Evolutionary conservation across 2,113 vertebrate genomes (phyloP).

Genomic region (cattle (Bos taurus)): DNA sequence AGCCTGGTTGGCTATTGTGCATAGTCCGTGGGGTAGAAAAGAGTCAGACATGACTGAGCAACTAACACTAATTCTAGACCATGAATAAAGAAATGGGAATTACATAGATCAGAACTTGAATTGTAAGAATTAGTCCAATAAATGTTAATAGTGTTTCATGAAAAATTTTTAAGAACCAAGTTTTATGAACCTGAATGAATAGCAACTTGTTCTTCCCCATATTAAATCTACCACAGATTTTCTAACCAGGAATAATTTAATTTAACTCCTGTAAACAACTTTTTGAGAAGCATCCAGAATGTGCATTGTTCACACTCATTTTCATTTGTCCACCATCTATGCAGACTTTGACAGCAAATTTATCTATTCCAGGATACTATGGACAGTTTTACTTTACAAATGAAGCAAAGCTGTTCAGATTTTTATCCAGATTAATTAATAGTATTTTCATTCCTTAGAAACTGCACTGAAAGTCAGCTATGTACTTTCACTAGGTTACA

Average conservation of each 20-base stretch:
- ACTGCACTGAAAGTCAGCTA: not conserved
- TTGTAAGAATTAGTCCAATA: not conserved
- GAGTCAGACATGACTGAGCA: not conserved
- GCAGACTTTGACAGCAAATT: not conserved
- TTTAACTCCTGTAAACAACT: not conserved
- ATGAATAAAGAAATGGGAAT: not conserved
- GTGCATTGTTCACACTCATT: not conserved
- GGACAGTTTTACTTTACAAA: not conserved
- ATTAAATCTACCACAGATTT: not conserved
- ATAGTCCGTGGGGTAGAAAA: not conserved
- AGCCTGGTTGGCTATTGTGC: not conserved
- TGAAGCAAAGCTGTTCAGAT: not conserved
- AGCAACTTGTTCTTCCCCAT: not conserved
- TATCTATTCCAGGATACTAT: not conserved
- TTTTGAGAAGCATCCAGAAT: not conserved
- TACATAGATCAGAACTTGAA: not conserved
- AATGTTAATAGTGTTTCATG: not conserved
- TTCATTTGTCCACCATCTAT: not conserved
- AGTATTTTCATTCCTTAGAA: not conserved
- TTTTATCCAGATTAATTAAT: not conserved
- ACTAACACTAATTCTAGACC: not conserved
- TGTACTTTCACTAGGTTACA: not conserved
- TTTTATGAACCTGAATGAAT: not conserved
- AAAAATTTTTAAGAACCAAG: not conserved
- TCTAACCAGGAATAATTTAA: not conserved